phyloP scores from a whole-genome alignment of 2,113 vertebrate species.

The Holacanthus passer region DNA sequence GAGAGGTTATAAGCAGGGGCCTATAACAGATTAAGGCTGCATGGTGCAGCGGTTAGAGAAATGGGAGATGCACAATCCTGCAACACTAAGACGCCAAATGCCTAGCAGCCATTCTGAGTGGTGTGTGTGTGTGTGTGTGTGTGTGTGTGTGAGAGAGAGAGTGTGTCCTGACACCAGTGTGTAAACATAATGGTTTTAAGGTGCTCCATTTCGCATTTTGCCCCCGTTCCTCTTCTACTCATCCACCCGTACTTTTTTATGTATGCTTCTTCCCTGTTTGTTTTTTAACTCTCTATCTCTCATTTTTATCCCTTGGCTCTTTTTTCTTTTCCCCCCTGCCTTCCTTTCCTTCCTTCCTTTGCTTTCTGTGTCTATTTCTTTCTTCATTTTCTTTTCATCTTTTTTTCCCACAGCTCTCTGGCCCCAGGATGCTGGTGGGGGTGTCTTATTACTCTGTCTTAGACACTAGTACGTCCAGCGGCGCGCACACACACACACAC shows the following conservation, averaged over 20 bases:
- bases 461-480: conserved; percentile 47
- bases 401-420: conserved; percentile 46
- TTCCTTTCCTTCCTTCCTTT: conserved; percentile 49
- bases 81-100: conserved; percentile 65
- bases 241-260: conserved; percentile 29
- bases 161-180: conserved; percentile 35
- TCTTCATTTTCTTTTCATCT: conserved; percentile 59
- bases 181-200: conserved; percentile 62
- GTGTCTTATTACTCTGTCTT: conserved; percentile 64
- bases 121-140: conserved; percentile 23
- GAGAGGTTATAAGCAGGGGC: conserved; percentile 62
- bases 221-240: conserved; percentile 11
- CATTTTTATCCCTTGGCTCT: conserved; percentile 19
- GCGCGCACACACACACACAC: conserved; percentile 25
- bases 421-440: conserved; percentile 45
- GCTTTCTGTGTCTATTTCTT: conserved; percentile 50
- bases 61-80: conserved; percentile 65
- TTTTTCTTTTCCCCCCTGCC: conserved; percentile 11
- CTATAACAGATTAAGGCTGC: conserved; percentile 73
- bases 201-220: conserved; percentile 64
- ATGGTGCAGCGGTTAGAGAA: conserved; percentile 63
- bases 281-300: conserved; percentile 43
- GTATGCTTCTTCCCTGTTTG: conserved; percentile 40
- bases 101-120: conserved; percentile 55
- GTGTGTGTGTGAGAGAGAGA: conserved; percentile 30